A percentile compares a stretch with the other conserved stretches of the same genome.
phyloP scores from a whole-genome alignment of 2,888 invertebrate genomes.

The Trypoxylon attenuatum region DNA sequence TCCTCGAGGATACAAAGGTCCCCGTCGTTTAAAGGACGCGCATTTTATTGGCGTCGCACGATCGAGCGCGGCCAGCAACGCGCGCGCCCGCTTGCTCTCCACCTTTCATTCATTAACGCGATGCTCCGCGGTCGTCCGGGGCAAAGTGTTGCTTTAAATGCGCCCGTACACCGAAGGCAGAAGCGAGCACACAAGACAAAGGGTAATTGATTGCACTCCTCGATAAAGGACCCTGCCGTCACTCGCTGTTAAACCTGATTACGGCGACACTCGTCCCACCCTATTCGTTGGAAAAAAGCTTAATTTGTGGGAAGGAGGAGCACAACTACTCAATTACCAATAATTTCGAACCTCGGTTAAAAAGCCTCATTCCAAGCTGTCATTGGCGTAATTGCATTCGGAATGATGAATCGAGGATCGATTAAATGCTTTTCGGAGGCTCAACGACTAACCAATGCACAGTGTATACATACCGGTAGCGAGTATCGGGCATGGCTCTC shows the following conservation, averaged over 20 bases:
- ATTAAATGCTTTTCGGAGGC: background rate
- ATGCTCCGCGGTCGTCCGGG: slow-evolving; percentile 3
- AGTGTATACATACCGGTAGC: too few relatives aligned
- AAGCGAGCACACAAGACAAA: background rate
- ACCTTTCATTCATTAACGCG: slow-evolving; percentile 38
- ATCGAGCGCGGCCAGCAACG: slow-evolving; percentile 41
- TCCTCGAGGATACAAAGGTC: slow-evolving; percentile 56
- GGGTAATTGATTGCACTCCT: background rate
- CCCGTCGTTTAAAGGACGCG: slow-evolving; percentile 52
- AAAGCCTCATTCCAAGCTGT: too few relatives aligned
- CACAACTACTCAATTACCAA: too few relatives aligned
- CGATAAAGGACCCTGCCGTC: background rate
- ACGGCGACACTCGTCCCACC: background rate
- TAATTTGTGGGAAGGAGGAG: too few relatives aligned
- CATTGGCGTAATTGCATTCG: too few relatives aligned
- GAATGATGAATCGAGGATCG: too few relatives aligned
- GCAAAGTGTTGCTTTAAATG: background rate
- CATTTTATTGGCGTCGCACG: slow-evolving; percentile 59
- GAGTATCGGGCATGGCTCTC: background rate
- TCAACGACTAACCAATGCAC: too few relatives aligned
- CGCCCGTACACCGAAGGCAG: background rate
- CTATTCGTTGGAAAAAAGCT: background rate
- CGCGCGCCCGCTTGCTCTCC: background rate
- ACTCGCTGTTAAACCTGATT: background rate
- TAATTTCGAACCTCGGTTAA: too few relatives aligned